Conservation (phyloP, 2,888 invertebrate species). For the Apamea crenata region DNA sequence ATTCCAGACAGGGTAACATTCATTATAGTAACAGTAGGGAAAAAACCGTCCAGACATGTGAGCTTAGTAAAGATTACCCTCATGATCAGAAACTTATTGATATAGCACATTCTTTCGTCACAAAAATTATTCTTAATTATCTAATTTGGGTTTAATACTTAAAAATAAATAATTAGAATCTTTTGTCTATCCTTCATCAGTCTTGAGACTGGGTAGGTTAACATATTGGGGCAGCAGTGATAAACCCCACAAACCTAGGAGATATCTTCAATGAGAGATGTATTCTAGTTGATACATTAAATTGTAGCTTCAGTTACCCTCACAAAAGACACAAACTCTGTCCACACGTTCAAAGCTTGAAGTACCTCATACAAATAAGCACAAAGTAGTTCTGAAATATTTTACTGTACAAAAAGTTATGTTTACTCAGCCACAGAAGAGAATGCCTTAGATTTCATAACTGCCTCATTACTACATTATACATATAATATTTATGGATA, state of each 20-base stretch:
- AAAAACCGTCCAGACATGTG: conserved; percentile 19
- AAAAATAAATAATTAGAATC: conserved; percentile 65
- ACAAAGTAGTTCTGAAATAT: conserved; percentile 53
- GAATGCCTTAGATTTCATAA: conserved; percentile 59
- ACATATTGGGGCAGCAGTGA: conserved; percentile 48
- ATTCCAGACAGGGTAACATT: conserved; percentile 16
- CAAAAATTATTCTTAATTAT: conserved; percentile 45
- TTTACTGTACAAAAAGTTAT: conserved; percentile 61
- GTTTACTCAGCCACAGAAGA: conserved; percentile 59
- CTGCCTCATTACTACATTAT: conserved; percentile 60
- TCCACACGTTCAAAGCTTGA: conserved; percentile 48
- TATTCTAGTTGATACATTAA: conserved; percentile 40
- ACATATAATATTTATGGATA: conserved; percentile 67
- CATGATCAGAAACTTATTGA: conserved; percentile 60
- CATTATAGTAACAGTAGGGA: neutral
- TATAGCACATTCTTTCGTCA: conserved; percentile 50
- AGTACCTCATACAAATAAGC: conserved; percentile 57
- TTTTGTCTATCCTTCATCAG: conserved; percentile 58
- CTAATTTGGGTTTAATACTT: conserved; percentile 64
- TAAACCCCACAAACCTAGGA: conserved; percentile 47
- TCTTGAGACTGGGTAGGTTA: conserved; percentile 49
- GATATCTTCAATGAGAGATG: conserved; percentile 50
- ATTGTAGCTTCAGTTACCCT: conserved; percentile 34
- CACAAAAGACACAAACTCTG: conserved; percentile 33
- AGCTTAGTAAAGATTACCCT: conserved; percentile 39